Conservation (phyloP, 2,797 vertebrate genomes). For the Clarias platycephalus region DNA sequence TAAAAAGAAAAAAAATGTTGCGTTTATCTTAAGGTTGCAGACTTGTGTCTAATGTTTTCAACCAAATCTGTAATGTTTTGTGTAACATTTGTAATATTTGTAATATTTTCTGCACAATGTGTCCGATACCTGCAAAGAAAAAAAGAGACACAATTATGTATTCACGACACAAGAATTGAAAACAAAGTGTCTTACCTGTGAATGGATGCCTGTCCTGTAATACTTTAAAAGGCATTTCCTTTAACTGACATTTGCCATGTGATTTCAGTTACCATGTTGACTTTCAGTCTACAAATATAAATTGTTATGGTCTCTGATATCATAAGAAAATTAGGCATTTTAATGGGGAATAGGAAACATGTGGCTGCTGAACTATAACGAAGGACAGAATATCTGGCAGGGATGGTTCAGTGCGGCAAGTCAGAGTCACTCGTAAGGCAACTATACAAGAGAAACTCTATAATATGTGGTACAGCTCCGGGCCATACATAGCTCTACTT, state of each 20-base stretch:
- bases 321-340: constrained; percentile 88
- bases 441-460: constrained; percentile 60
- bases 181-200: neutral
- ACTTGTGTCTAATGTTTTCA: neutral
- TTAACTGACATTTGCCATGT: constrained; percentile 82
- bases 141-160: constrained; percentile 6
- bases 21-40: neutral
- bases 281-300: constrained; percentile 80
- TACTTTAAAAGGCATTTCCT: constrained; percentile 77
- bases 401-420: constrained; percentile 13
- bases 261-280: constrained; percentile 89
- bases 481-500: neutral
- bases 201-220: constrained; percentile 66
- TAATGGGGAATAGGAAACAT: constrained; percentile 92
- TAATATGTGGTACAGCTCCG: constrained; percentile 55
- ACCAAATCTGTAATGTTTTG: neutral
- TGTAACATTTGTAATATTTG: neutral
- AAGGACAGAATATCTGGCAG: constrained; percentile 81
- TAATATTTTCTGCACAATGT: constrained; percentile 24
- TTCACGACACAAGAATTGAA: constrained; percentile 25
- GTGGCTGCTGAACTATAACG: constrained; percentile 85
- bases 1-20: neutral
- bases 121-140: constrained; percentile 27
- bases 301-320: constrained; percentile 85
- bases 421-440: neutral